Evolutionary conservation across 1,140 invertebrate genomes (phyloP).

Genomic region (Drosophila ironensis): DNA sequence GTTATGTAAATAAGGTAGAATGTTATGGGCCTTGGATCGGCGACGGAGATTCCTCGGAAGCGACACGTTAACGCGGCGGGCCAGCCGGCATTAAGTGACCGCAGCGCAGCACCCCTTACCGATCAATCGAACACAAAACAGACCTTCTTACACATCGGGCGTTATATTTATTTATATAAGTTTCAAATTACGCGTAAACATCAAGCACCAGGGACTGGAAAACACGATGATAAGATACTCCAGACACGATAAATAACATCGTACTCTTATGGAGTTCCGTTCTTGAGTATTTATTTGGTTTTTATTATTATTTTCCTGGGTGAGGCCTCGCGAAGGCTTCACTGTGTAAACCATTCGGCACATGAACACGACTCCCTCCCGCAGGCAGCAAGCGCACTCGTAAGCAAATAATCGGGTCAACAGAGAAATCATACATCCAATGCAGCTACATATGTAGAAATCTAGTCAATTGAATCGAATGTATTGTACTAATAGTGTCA

Average conservation of each 20-base stretch:
- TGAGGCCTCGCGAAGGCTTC: too few relatives aligned
- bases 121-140: constrained; percentile 39
- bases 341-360: constrained; percentile 28
- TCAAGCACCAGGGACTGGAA: constrained; percentile 6
- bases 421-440: constrained; percentile 51
- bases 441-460: constrained; percentile 73
- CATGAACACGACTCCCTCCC: constrained; percentile 62
- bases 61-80: constrained; percentile 16
- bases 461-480: constrained; percentile 80
- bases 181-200: constrained; percentile 35
- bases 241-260: neutral
- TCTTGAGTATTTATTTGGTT: neutral
- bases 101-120: constrained; percentile 53
- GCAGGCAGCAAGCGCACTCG: constrained; percentile 31
- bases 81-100: constrained; percentile 14
- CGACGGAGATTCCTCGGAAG: constrained; percentile 53
- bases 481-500: constrained; percentile 70
- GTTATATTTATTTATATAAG: constrained; percentile 57
- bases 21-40: constrained; percentile 40
- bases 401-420: constrained; percentile 27
- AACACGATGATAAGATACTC: neutral
- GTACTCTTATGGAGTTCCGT: neutral
- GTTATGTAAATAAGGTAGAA: constrained; percentile 87
- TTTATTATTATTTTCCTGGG: too few relatives aligned
- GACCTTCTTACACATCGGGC: constrained; percentile 55